Percentiles rank a stretch among this genome's conserved stretches.
Conservation (phyloP, 2,888 invertebrate species). For the Tuberolachnus salignus region DNA sequence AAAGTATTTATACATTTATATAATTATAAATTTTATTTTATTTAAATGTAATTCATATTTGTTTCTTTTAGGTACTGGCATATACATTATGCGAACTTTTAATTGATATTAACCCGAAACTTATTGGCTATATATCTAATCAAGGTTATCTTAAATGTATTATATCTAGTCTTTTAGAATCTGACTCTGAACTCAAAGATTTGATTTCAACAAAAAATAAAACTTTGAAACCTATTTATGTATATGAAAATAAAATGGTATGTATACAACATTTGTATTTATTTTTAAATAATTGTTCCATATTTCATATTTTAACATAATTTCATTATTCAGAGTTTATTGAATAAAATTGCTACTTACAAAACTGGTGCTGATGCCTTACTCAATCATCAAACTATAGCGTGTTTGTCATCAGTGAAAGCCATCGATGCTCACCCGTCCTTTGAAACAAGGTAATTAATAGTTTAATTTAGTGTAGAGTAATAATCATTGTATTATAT, state of each 20-base stretch:
- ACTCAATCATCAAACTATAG: constrained; percentile 68
- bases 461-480: too few relatives aligned
- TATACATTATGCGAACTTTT: constrained; percentile 81
- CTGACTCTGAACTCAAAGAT: constrained; percentile 71
- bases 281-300: not conserved
- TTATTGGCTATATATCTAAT: constrained; percentile 69
- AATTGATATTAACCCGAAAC: constrained; percentile 74
- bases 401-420: constrained; percentile 71
- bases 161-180: constrained; percentile 78
- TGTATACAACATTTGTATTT: too few relatives aligned
- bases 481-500: too few relatives aligned
- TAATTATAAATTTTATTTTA: not conserved
- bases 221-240: constrained; percentile 77
- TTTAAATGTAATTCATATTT: constrained; percentile 31
- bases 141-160: constrained; percentile 78
- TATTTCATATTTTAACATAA: constrained; percentile 12
- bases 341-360: constrained; percentile 73
- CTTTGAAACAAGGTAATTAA: constrained; percentile 55
- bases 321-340: constrained; percentile 65
- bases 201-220: constrained; percentile 66
- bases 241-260: constrained; percentile 85
- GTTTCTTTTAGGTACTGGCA: constrained; percentile 72
- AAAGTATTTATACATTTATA: constrained; percentile 64
- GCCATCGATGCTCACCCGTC: constrained; percentile 77
- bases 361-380: constrained; percentile 72